phyloP scores from a whole-genome alignment of 2,888 invertebrate genomes.

The Drosophila paranaensis region DNA sequence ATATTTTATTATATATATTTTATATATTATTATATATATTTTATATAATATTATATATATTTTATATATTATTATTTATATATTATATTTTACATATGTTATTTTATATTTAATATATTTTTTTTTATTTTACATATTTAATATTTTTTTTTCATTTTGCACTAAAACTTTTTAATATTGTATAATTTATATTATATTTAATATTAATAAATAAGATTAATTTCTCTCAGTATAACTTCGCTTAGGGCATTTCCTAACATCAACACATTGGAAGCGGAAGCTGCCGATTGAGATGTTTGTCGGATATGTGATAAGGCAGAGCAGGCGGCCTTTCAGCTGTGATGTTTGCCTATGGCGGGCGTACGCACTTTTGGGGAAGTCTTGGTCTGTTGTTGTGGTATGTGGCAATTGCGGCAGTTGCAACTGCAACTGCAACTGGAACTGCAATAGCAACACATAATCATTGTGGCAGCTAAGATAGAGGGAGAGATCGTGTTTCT shows the following conservation, averaged over 20 bases:
- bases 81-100: not conserved
- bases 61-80: not conserved
- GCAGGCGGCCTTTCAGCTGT: conserved; percentile 24
- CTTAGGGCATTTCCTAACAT: conserved; percentile 19
- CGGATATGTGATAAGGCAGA: conserved; percentile 27
- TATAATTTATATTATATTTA: not conserved
- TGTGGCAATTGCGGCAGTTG: conserved; percentile 24
- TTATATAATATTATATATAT: not conserved
- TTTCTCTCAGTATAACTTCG: conserved; percentile 8
- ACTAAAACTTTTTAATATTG: not conserved
- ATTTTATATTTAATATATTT: not conserved
- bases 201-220: not conserved
- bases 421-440: conserved; percentile 21
- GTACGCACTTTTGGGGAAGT: conserved; percentile 35
- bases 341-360: conserved; percentile 29
- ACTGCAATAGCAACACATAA: conserved; percentile 28
- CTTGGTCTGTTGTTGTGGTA: conserved; percentile 14
- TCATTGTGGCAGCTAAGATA: conserved; percentile 6
- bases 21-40: not conserved
- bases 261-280: conserved; percentile 50
- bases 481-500: conserved; percentile 52
- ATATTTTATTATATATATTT: not conserved
- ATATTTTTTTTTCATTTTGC: not conserved
- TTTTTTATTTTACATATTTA: not conserved
- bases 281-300: not conserved